Evolutionary conservation across 2,113 vertebrate genomes (phyloP).

Genomic region (Lycaon pictus): DNA sequence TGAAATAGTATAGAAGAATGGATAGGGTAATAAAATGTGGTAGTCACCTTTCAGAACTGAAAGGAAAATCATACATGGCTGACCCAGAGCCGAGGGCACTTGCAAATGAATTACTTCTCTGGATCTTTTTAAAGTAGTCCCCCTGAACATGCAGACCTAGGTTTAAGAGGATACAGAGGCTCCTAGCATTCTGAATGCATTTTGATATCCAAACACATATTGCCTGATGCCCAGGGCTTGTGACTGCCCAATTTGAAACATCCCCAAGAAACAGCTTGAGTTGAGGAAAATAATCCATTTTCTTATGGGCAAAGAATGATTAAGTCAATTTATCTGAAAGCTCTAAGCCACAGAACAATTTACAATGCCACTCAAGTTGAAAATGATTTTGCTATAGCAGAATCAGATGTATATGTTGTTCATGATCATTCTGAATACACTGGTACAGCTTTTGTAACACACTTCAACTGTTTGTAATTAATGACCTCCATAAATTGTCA

Average conservation of each 20-base stretch:
- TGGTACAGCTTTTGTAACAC: not conserved
- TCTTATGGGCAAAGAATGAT: not conserved
- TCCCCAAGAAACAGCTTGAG: not conserved
- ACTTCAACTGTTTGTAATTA: not conserved
- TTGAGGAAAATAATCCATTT: not conserved
- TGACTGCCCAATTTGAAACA: not conserved
- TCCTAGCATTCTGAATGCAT: not conserved
- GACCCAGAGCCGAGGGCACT: not conserved
- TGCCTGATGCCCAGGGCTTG: not conserved
- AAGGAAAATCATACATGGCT: slow-evolving; percentile 35
- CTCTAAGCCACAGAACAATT: slow-evolving; percentile 41
- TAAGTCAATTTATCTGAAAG: not conserved
- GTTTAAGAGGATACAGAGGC: not conserved
- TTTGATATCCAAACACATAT: not conserved
- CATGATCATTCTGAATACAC: not conserved
- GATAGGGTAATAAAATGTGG: not conserved
- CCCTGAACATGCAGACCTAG: not conserved
- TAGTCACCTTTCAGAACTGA: not conserved
- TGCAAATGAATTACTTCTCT: not conserved
- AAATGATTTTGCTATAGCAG: slow-evolving; percentile 21
- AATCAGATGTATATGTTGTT: not conserved
- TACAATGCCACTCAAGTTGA: not conserved
- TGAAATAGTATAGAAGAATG: not conserved
- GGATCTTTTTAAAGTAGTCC: not conserved
- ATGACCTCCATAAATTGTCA: not conserved